Evolutionary conservation across 2,113 vertebrate species (phyloP), one percentile per base, ranked within the genome.

Genomic region (Proterorhinus semilunaris): DNA sequence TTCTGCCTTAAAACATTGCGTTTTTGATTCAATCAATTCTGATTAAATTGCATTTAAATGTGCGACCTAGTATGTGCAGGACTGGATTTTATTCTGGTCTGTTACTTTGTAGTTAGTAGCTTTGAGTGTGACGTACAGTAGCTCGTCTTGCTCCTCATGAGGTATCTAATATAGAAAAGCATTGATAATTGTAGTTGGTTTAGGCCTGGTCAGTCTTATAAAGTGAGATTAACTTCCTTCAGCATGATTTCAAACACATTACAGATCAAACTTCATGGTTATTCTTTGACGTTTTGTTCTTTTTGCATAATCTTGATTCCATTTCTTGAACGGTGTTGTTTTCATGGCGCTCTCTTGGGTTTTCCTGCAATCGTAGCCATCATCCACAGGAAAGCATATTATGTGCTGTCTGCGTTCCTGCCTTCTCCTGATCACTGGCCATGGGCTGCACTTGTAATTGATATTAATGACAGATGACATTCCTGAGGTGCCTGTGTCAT

Each of bases 381-480:
- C 27, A 66, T 72, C n/a, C 16, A 11, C 48, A 67, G 9, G 27
- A 62, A 77, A 59, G 12, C 13, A 45, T 17, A 43, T 6, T 46
- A n/a, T 62, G 42, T 13, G 16, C 58, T 16, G 57, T 66, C 50
- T 66, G 51, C 55, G 74, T 72, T 65, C 81, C 75, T 75, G 21
- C 77, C 66, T 75, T 52, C 68, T 72, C 68, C 69, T 68, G 76
- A 86, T 86, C 65, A 83, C 65, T 76, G 76, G 70, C 75, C 77
- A 76, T 70, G 27, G 68, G 72, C 83, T 87, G 62, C 71, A 79
- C 84, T 75, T 83, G 86, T 83, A 87, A 90, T 87, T 86, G 83
- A 88, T 91, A 89, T 88, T 91, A 88, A 89, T 85, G 79, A 66
- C 82, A 89, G 82, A 82, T 91, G 87, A 86, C 88, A 91, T 93